Evolutionary conservation across 2,797 vertebrate species (phyloP).

Genomic region (Coregonus ussuriensis): DNA sequence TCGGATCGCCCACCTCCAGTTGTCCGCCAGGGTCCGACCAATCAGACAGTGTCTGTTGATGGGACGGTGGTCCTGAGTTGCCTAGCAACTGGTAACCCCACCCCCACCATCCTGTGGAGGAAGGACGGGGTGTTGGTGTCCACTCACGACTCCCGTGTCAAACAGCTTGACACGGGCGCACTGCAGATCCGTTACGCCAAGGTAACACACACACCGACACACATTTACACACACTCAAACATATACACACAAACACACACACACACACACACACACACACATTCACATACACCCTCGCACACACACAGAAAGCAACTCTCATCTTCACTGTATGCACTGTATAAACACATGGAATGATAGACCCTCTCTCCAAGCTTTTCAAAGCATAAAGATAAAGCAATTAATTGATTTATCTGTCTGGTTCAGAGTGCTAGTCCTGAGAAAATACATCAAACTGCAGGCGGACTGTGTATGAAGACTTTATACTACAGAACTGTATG

Average conservation of each 20-base stretch:
- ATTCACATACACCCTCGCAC: too few relatives aligned
- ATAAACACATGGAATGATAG: neutral
- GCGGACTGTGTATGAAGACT: neutral
- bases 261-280: too few relatives aligned
- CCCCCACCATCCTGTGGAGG: constrained; percentile 93
- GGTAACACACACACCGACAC: constrained; percentile 69
- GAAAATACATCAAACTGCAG: neutral
- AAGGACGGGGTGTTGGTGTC: constrained; percentile 90
- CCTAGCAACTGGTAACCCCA: constrained; percentile 84
- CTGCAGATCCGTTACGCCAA: constrained; percentile 95
- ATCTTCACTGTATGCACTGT: neutral
- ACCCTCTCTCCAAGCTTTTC: neutral
- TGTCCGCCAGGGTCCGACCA: constrained; percentile 92
- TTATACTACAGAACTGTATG: neutral
- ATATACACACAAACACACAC: too few relatives aligned
- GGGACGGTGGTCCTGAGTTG: constrained; percentile 90
- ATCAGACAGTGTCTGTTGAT: constrained; percentile 95
- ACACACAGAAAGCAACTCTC: neutral
- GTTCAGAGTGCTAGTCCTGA: neutral
- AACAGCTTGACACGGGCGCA: constrained; percentile 86
- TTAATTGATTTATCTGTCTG: neutral
- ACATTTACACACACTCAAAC: too few relatives aligned
- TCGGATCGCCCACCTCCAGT: constrained; percentile 95
- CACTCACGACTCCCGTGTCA: constrained; percentile 93
- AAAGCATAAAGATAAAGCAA: neutral